Evolutionary conservation across 2,797 vertebrate species (phyloP).

Genomic region (Crypturellus tataupa): DNA sequence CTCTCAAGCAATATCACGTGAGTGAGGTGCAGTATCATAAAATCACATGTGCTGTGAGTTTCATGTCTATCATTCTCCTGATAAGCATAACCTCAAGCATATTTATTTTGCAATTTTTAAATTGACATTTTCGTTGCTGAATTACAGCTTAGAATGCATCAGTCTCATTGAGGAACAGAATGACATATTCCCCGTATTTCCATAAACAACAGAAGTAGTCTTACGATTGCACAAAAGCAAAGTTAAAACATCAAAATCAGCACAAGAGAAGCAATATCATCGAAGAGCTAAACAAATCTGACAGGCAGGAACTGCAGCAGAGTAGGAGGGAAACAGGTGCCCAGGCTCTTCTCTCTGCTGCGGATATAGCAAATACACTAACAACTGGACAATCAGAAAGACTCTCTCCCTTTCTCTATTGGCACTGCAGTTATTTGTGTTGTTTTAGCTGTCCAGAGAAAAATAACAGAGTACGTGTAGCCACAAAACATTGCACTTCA

Average conservation of each 20-base stretch:
- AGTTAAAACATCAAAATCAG: neutral
- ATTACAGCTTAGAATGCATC: neutral
- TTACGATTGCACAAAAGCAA: neutral
- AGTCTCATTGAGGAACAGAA: slow-evolving; percentile 1
- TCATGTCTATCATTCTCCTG: neutral
- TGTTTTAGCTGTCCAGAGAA: neutral
- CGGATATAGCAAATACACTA: neutral
- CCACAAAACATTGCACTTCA: neutral
- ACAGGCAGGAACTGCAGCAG: neutral
- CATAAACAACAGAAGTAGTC: neutral
- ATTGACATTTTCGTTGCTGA: neutral
- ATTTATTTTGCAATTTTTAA: slow-evolving; percentile 45
- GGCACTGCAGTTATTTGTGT: neutral
- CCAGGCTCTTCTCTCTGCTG: neutral
- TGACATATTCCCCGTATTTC: neutral
- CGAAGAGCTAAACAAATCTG: neutral
- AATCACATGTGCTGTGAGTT: neutral
- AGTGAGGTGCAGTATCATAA: neutral
- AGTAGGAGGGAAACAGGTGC: neutral
- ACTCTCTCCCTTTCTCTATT: neutral
- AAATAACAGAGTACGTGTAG: too few relatives aligned
- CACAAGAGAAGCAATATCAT: neutral
- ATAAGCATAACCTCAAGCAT: neutral
- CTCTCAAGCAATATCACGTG: slow-evolving; percentile 24
- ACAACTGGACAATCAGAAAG: neutral